Base-by-base conservation (phyloP, 2,888 invertebrate genomes). In the Chalcis sispes region DNA sequence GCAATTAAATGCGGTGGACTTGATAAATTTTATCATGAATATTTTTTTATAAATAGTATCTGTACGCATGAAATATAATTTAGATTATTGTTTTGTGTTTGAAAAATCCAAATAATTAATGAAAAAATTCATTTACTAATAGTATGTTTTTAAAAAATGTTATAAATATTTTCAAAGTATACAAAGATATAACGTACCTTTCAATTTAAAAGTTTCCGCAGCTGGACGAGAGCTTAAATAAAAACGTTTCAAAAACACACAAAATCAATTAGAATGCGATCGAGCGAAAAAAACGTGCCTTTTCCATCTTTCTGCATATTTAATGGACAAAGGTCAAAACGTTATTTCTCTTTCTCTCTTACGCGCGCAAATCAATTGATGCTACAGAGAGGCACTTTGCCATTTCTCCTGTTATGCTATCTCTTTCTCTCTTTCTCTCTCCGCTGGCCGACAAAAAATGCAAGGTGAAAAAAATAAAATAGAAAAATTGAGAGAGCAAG, bases 401-500 rank as follows among this genome's bases (percentile, higher is more conserved):
- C 56, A 20, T 29, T 40, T 27, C 50, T 50, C 46, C 48, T 36
- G 58, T 36, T n/a, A n/a, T n/a, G n/a, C n/a, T n/a, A n/a, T n/a
- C n/a, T n/a, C n/a, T n/a, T n/a, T n/a, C n/a, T n/a, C n/a, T 42
- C 2, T 42, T n/a, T 50, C n/a, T 32, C 36, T 52, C 66, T 15
- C 52, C 54, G 23, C 52, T 40, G 23, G 2, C 8, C 8, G 15
- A 42, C n/a, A 20, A 66, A 72, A 66, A 67, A 40, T 50, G 69
- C 64, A 76, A 76, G 72, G 71, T 59, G 65, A 58, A 72, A 78
- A 80, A 79, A 79, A 81, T 76, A 78, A 77, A 70, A 70, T 70
- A 72, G 10, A 58, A 58, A 32, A 71, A 71, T n/a, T n/a, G 52
- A n/a, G 66, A 61, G 2, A 50, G 10, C 50, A 20, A 20, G 10